A percentile compares a stretch with the other conserved stretches of the same genome.
These are phyloP conservation scores for Henricia sp. DNA, from an alignment of 53 echinoderm and acorn worm species.

Conservation along the genomic window DNA sequence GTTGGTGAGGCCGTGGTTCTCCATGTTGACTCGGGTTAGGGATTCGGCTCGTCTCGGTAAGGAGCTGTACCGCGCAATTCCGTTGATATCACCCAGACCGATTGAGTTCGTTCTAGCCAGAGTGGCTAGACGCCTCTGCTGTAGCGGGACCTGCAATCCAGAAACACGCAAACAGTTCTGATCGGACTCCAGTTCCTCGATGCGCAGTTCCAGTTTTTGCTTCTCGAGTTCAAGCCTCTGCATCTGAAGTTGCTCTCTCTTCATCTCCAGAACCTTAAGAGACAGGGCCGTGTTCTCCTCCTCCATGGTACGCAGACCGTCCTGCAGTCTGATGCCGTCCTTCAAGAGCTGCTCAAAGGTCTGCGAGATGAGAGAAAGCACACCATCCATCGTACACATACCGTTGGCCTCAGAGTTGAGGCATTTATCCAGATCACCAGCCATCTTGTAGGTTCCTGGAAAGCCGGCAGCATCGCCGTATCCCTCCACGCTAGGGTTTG, in stretches of 20 bases:
- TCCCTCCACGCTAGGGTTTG: slow-evolving; percentile 57
- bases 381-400: slow-evolving; percentile 80
- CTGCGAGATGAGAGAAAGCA: slow-evolving; percentile 80
- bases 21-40: slow-evolving; percentile 29
- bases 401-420: slow-evolving; percentile 75
- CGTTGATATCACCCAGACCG: slow-evolving; percentile 48
- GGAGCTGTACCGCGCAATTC: slow-evolving; percentile 21
- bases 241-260: slow-evolving; percentile 86
- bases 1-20: slow-evolving; percentile 29
- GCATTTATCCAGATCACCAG: slow-evolving; percentile 78
- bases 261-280: slow-evolving; percentile 87
- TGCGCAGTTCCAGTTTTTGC: slow-evolving; percentile 87
- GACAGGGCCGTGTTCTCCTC: slow-evolving; percentile 91
- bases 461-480: slow-evolving; percentile 57
- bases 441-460: slow-evolving; percentile 74
- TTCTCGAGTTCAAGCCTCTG: slow-evolving; percentile 90
- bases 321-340: slow-evolving; percentile 87
- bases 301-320: slow-evolving; percentile 76
- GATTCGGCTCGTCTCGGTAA: slow-evolving; percentile 40
- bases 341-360: slow-evolving; percentile 92
- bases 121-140: slow-evolving; percentile 61
- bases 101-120: slow-evolving; percentile 81
- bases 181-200: slow-evolving; percentile 90
- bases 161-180: slow-evolving; percentile 11
- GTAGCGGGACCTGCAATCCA: neutral